phyloP scores from a whole-genome alignment of 2,888 invertebrate species.

The Pegoplata infirma region DNA sequence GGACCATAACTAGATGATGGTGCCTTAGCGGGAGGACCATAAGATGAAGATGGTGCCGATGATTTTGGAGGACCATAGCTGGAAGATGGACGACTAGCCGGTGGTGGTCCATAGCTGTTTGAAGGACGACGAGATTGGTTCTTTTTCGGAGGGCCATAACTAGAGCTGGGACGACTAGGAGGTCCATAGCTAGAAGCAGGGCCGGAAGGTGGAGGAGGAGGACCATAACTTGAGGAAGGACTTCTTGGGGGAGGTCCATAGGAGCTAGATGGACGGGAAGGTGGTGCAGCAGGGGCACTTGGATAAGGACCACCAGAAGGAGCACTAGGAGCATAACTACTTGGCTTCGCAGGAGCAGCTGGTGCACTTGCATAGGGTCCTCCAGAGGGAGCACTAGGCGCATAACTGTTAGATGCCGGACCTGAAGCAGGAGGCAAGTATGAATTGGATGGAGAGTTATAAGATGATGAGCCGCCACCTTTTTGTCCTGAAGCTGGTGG shows the following conservation, averaged over 20 bases:
- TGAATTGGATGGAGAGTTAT: constrained; percentile 79
- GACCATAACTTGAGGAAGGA: constrained; percentile 70
- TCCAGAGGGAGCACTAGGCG: constrained; percentile 68
- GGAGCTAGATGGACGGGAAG: constrained; percentile 73
- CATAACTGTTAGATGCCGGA: constrained; percentile 74
- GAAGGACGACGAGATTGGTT: constrained; percentile 73
- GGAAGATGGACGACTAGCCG: constrained; percentile 73
- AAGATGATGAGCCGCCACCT: constrained; percentile 71
- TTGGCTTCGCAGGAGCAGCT: constrained; percentile 70
- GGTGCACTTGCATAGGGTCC: constrained; percentile 58
- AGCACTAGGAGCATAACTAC: constrained; percentile 77
- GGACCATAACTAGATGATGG: constrained; percentile 68
- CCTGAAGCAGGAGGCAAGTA: constrained; percentile 80
- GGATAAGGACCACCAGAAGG: constrained; percentile 66
- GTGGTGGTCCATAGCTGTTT: constrained; percentile 66
- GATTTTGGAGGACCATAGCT: constrained; percentile 77
- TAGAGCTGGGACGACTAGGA: constrained; percentile 57
- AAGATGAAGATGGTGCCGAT: constrained; percentile 70
- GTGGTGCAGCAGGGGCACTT: constrained; percentile 66
- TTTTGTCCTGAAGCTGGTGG: constrained; percentile 77
- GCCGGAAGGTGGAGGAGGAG: constrained; percentile 70
- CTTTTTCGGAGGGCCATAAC: constrained; percentile 72
- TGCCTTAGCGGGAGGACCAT: constrained; percentile 68
- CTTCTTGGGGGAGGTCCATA: constrained; percentile 72
- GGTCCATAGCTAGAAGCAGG: constrained; percentile 73